Percentiles rank a stretch among this genome's conserved stretches.
Conservation (phyloP, 2,113 vertebrate genomes). For the Sylvilagus bachmani region DNA sequence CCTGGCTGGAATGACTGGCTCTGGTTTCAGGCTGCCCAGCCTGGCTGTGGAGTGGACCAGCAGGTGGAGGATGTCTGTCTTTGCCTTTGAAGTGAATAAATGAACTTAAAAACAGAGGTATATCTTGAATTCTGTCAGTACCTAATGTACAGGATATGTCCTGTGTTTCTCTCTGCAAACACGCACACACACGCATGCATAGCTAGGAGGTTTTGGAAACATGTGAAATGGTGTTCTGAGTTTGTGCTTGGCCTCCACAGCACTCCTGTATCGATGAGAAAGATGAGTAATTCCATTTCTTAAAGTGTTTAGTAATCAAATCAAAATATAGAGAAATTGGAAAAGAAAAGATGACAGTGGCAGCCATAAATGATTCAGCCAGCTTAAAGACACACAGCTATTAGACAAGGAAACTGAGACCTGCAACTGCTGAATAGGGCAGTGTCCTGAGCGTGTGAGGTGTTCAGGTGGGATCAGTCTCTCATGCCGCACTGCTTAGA, state of each 20-base stretch:
- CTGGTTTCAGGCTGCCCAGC: too few species aligned
- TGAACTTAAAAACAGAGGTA: neutral
- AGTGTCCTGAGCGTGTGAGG: neutral
- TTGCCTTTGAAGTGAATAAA: too few species aligned
- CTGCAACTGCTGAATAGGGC: neutral
- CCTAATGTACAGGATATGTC: too few species aligned
- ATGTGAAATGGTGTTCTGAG: neutral
- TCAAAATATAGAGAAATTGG: neutral
- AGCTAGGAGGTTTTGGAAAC: neutral
- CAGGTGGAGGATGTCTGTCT: too few species aligned
- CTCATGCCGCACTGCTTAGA: neutral
- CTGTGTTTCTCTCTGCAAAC: too few species aligned
- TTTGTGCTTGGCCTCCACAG: neutral
- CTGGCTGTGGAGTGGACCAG: too few species aligned
- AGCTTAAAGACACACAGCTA: neutral
- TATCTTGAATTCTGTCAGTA: neutral
- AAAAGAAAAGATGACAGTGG: neutral
- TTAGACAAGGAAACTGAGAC: neutral
- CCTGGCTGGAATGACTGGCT: too few species aligned
- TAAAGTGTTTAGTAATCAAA: neutral
- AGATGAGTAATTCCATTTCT: neutral
- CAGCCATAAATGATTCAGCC: neutral
- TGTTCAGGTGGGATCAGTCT: neutral
- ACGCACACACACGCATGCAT: too few species aligned
- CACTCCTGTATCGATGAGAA: neutral